phyloP scores from a whole-genome alignment of 2,797 vertebrate species.

The Cirrhinus mrigala region DNA sequence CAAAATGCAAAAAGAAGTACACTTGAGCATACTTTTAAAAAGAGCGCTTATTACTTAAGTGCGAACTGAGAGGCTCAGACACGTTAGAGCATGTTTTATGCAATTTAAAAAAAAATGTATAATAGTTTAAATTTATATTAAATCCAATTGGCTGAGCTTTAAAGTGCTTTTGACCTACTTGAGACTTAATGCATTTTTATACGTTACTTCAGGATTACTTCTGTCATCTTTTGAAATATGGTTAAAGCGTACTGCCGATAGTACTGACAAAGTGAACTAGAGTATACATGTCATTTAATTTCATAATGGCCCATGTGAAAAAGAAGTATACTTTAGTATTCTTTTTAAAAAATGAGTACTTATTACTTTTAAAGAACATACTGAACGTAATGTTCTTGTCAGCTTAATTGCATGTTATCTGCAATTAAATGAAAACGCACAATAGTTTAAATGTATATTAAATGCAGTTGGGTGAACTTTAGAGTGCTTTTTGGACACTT shows the following conservation, averaged over 20 bases:
- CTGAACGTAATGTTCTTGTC: background rate
- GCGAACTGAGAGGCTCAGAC: background rate
- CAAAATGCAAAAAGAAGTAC: background rate
- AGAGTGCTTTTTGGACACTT: background rate
- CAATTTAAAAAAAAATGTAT: background rate
- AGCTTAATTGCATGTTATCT: background rate
- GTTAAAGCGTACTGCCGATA: background rate
- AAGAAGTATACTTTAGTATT: background rate
- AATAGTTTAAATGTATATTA: background rate
- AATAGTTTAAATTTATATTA: too few relatives aligned
- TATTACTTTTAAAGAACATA: background rate
- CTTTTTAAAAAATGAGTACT: background rate
- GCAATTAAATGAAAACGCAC: background rate
- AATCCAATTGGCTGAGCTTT: background rate
- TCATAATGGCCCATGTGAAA: background rate
- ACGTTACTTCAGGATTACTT: background rate
- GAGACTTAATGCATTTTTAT: background rate
- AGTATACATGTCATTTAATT: background rate
- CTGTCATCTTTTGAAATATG: background rate
- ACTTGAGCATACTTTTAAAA: background rate
- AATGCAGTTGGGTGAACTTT: background rate
- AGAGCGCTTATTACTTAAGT: background rate
- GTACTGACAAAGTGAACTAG: background rate
- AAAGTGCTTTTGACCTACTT: background rate
- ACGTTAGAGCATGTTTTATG: background rate